Base-by-base conservation (phyloP, 2,797 vertebrate genomes). In the Nyctibius grandis region DNA sequence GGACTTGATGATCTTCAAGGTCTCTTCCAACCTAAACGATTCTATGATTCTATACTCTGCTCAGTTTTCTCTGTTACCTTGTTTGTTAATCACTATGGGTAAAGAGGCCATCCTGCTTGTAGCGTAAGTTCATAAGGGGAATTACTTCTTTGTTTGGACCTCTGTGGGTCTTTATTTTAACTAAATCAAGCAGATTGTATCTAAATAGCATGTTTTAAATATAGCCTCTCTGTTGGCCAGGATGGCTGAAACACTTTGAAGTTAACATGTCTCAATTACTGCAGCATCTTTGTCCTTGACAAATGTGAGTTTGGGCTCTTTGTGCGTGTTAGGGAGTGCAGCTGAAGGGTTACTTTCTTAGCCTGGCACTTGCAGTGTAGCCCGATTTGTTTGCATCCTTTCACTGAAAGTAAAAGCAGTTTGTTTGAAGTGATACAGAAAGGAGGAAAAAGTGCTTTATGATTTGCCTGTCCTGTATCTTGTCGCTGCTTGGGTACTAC, bases 271-370 rank as follows among this genome's bases (percentile, higher is more conserved):
- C 12, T 74, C 9, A 73, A 0, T 53, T 56, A 29, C n/a, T 72
- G 57, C 69, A 84, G 19, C 54, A n/a, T 75, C 48, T 80, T 70
- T 78, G 26, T 9, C 36, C 29, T 83, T 80, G 36, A 15, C 63
- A 57, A 11, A 33, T 45, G 38, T 26, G 64, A 36, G 7, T 70
- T 48, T 80, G 54, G 15, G n/a, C 47, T 76, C 50, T 56, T 53
- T 6, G 0, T 6, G 19, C 0, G 0, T 34, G 8, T 76, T 57
- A 53, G 51, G 54, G 56, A 45, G 22, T 19, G 12, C 21, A 59
- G 36, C 11, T 88, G 72, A 51, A 57, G 38, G 42, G 40, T 80
- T 51, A 4, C 56, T 67, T 80, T 40, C 34, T 63, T 65, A 40
- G 44, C 31, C n/a, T 63, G 51, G 12, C 29, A 9, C 33, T 81